Base-by-base conservation (phyloP, 2,888 invertebrate species). In the Oscheius sp. region DNA sequence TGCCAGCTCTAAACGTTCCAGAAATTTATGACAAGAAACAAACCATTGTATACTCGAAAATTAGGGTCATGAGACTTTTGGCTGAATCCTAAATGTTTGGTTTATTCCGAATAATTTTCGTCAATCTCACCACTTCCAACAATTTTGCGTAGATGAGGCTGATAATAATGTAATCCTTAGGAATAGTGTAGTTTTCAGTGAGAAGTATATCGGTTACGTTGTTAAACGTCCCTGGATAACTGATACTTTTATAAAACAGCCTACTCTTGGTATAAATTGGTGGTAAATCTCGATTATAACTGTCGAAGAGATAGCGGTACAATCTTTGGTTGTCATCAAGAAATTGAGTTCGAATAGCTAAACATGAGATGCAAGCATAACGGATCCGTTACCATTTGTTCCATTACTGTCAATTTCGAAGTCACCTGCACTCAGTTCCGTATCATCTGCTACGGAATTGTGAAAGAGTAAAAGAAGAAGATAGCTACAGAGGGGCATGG, bases 21-120 rank as follows among this genome's bases (percentile, higher is more conserved):
- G 7, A n/a, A 29, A 7, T 18, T 27, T 29, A 5, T 2, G 7
- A n/a, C 12, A 7, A n/a, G 2, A 6, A 12, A n/a, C 16, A 25
- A 49, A 66, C 66, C 52, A 58, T 56, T 9, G 43, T 45, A 21
- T 69, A 69, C 55, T 69, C 69, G 55, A 69, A 69, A 41, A 69
- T 56, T 1, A 69, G 23, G 12, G 56, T 56, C 69, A 69, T 69
- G 23, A 58, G 23, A 43, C 58, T 43, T 58, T 35, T 41, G 12
- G 69, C 41, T 0, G 69, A 58, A 45, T 69, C 58, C 69, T 69
- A 35, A 69, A 56, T 43, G 18, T 29, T 21, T n/a, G n/a, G 49
- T 12, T 18, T 55, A 7, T 6, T 25, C 7, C 9, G 2, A 59
- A n/a, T 27, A 2, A 21, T 25, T 3, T 35, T 35, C 9, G 9